Percentiles rank a stretch among this genome's conserved stretches.
Conservation (phyloP, 2,797 vertebrate species). For the Lacerta agilis region DNA sequence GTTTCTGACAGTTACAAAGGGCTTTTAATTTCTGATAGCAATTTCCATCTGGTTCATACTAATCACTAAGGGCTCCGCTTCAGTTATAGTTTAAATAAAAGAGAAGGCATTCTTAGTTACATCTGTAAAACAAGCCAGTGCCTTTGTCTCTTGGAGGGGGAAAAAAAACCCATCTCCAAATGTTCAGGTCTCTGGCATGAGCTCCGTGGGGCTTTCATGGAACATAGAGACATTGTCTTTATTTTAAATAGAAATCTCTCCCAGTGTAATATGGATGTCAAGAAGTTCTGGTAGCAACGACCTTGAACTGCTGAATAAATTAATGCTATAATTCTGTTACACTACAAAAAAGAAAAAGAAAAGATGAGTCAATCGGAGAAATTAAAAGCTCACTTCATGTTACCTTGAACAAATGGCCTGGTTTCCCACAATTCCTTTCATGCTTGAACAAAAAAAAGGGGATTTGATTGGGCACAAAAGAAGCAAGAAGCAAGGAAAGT, state of each 20-base stretch:
- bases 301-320: not conserved
- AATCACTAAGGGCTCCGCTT: constrained; percentile 49
- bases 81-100: constrained; percentile 51
- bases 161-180: constrained; percentile 5
- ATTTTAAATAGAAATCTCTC: not conserved
- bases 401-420: not conserved
- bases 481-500: not conserved
- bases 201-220: not conserved
- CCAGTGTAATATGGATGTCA: not conserved
- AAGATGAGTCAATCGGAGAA: not conserved
- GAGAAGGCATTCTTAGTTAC: constrained; percentile 15
- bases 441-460: not conserved
- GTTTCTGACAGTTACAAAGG: constrained; percentile 53
- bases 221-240: not conserved
- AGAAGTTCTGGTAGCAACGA: constrained; percentile 16
- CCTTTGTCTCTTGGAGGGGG: not conserved
- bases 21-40: constrained; percentile 60
- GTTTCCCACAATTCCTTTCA: not conserved
- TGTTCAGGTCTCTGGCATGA: constrained; percentile 23
- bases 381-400: not conserved
- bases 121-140: constrained; percentile 24
- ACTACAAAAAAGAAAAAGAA: no score
- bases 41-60: constrained; percentile 53
- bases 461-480: not conserved
- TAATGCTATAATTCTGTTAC: not conserved